Evolutionary conservation across 1,140 invertebrate species (phyloP).

Genomic region (Euwallacea fornicatus): DNA sequence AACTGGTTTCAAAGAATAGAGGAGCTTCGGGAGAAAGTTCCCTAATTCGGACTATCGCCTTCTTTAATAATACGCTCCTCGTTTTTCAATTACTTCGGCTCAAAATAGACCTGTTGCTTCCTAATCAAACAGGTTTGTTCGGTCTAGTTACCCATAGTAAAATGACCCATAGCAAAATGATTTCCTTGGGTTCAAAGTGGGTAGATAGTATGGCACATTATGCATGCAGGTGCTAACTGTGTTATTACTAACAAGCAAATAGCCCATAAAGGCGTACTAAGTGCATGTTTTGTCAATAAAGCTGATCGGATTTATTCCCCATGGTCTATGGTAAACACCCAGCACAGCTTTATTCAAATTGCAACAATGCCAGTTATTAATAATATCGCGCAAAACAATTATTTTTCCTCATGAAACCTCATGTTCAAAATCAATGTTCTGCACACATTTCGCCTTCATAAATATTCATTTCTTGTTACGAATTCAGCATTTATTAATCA

Average conservation of each 20-base stretch:
- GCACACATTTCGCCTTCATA: slow-evolving; percentile 16
- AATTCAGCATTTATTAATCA: slow-evolving; percentile 15
- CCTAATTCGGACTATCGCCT: neutral
- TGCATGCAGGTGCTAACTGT: too few relatives aligned
- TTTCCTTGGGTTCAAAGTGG: neutral
- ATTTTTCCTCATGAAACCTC: slow-evolving; percentile 12
- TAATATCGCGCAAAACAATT: slow-evolving; percentile 4
- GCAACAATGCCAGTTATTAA: neutral
- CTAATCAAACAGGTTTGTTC: slow-evolving; percentile 25
- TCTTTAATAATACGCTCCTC: slow-evolving; percentile 16
- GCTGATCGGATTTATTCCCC: too few relatives aligned
- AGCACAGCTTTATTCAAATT: too few relatives aligned
- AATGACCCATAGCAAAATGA: neutral
- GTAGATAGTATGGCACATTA: neutral
- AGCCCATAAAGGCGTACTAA: too few relatives aligned
- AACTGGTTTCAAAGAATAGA: too few relatives aligned
- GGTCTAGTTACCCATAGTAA: neutral
- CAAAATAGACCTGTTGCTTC: slow-evolving; percentile 22
- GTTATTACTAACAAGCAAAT: too few relatives aligned
- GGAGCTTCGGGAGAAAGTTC: too few relatives aligned
- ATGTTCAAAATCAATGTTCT: slow-evolving; percentile 9
- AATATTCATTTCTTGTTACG: slow-evolving; percentile 15
- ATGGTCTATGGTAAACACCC: too few relatives aligned
- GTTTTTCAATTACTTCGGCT: slow-evolving; percentile 7
- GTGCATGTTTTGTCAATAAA: too few relatives aligned